phyloP scores from a whole-genome alignment of 2,113 vertebrate genomes.

The human (Homo sapiens) region GRCh38 chr15:30059501-30060000 shows the following conservation, averaged over 20 bases:
- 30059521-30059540: not conserved
- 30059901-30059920: not conserved
- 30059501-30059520: not conserved
- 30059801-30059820: not conserved
- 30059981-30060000: conserved; percentile 9
- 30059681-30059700: not conserved
- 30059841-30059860: not conserved
- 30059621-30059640: not conserved
- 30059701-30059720: not conserved
- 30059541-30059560: not conserved
- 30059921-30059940: not conserved
- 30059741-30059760: not conserved
- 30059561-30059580: not conserved
- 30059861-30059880: not conserved
- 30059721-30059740: not conserved
- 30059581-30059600: not conserved
- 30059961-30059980: conserved; percentile 9
- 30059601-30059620: not conserved
- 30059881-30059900: not conserved
- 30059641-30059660: not conserved
- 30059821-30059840: not conserved
- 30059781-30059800: not conserved
- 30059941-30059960: not conserved
- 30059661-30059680: not conserved
- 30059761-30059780: not conserved